Evolutionary conservation across 2,888 invertebrate genomes (phyloP).

Genomic region (Xylocampa areola): DNA sequence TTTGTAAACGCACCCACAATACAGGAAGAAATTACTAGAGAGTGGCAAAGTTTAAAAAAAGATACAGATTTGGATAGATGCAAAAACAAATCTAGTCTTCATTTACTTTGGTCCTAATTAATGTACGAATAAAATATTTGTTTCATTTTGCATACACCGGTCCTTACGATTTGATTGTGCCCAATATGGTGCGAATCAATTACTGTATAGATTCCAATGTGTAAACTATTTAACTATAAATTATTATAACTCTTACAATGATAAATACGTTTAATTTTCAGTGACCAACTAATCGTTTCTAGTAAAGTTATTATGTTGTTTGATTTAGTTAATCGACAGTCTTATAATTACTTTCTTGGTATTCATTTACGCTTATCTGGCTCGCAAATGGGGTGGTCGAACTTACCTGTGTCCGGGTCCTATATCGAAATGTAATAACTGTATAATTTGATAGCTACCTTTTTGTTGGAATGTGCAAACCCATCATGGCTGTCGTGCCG

Average conservation of each 20-base stretch:
- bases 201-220: slow-evolving; percentile 35
- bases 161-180: slow-evolving; percentile 43
- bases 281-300: slow-evolving; percentile 37
- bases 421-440: no score
- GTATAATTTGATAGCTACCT: no score
- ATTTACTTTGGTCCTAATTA: not conserved
- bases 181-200: slow-evolving; percentile 43
- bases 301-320: slow-evolving; percentile 37
- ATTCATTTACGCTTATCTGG: slow-evolving; percentile 31
- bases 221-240: slow-evolving; percentile 41
- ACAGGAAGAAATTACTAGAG: no score
- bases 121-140: not conserved
- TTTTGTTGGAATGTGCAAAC: no score
- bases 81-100: not conserved
- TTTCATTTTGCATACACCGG: slow-evolving; percentile 17
- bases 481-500: no score
- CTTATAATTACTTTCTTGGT: slow-evolving; percentile 46
- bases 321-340: slow-evolving; percentile 47
- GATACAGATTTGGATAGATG: no score
- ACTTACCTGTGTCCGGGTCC: slow-evolving; percentile 1
- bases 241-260: slow-evolving; percentile 30
- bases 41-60: no score
- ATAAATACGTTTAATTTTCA: slow-evolving; percentile 50
- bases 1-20: no score
- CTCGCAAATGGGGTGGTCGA: slow-evolving; percentile 21